Base-by-base conservation (phyloP, 2,888 invertebrate genomes). In the Agrotis puta region DNA sequence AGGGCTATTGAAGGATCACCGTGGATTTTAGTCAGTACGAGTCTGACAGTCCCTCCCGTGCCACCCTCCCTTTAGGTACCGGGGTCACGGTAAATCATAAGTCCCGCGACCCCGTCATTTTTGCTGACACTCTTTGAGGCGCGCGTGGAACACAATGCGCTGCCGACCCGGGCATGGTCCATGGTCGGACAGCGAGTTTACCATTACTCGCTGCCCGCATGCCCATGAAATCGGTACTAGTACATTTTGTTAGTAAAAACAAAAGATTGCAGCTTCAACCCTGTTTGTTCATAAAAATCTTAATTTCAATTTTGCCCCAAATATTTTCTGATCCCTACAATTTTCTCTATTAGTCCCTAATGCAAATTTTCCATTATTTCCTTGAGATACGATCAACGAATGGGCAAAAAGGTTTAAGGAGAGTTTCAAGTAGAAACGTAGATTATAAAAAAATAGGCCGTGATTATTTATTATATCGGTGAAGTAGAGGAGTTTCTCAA, bases 281-380 rank as follows among this genome's bases (percentile, higher is more conserved):
- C 3, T 13, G 24, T 2, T 16, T 50, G n/a, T 5, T 14, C 14
- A 11, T n/a, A 69, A 78, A 57, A 62, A 43, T 24, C 39, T 33
- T 53, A 16, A 45, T 53, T 77, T 53, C 1, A 53, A 9, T 63
- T 58, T 53, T 14, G 6, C 1, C 13, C 13, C 13, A 33, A 79
- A 63, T 63, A 53, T 63, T 58, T 58, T 3, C 24, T 20, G 18
- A n/a, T 13, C 48, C 39, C 33, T 66, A 64, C 45, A 61, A 66
- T 82, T 77, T 82, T n/a, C 51, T 50, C n/a, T 61, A 64, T 77
- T 77, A 54, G 51, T 66, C 78, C 78, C 78, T 51, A 66, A 77
- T 66, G 78, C 18, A 66, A 66, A 61, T 57, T 77, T 64, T 56
- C 16, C 78, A 81, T 81, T 59, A 59, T 59, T 66, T 70, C 54